Base-by-base conservation (phyloP, 2,888 invertebrate genomes). In the Himalopsyche tibetana region DNA sequence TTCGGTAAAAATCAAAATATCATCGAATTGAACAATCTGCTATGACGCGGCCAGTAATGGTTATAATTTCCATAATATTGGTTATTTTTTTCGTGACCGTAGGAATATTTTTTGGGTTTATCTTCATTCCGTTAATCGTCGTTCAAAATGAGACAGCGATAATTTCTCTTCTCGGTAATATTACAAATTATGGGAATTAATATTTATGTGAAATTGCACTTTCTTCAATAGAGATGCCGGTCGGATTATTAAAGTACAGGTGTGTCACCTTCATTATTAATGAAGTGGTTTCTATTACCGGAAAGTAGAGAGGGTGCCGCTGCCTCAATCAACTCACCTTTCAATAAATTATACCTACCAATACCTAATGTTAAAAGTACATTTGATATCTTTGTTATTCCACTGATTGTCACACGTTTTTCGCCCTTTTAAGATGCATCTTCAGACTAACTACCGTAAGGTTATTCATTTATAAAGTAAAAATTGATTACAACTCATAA, bases 201-300 rank as follows among this genome's bases (percentile, higher is more conserved):
- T 74, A 74, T 74, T 74, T 74, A 74, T 74, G 74, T 74, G 74
- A 74, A 74, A 74, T 36, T 74, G 74, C 74, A 74, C 74, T 74
- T 74, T 74, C 74, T 74, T 74, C 74, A 36, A 74, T 74, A 74
- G 74, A 74, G 36, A 74, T 74, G 74, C 12, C 74, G 74, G 74
- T 36, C 51, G 51, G 36, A 36, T 74, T 74, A 74, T 74, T 74
- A 12, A 74, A 74, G 74, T 38, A 19, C 36, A 74, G 74, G 74
- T 74, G 74, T 38, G 74, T 74, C 74, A 74, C 74, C 12, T 74
- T 36, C 15, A 12, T 74, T 36, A 74, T 74, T 38, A 74, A 74
- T 12, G 12, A 11, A 28, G 69, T 36, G 69, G 69, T 74, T 74
- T 74, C 74, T 38, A 74, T 74, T 74, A 74, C 74, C 74, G 36